Conservation (phyloP, 2,888 invertebrate genomes). For the Cotesia congregata region DNA sequence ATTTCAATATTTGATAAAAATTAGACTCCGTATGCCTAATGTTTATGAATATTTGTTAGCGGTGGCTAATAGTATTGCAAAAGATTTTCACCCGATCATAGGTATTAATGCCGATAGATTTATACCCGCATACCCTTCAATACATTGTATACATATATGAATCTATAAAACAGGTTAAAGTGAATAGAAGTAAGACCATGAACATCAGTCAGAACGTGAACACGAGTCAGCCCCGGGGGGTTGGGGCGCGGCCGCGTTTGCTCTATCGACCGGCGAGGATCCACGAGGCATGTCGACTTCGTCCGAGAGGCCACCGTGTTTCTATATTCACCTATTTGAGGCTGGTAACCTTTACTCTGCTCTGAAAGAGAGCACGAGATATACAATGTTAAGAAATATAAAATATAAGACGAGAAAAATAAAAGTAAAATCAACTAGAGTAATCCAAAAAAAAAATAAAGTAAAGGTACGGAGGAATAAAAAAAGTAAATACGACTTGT, state of each 20-base stretch:
- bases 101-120: too few species aligned
- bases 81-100: too few species aligned
- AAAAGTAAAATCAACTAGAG: not conserved
- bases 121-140: not conserved
- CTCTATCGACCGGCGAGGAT: slow-evolving; percentile 70
- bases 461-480: not conserved
- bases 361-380: slow-evolving; percentile 9
- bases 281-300: slow-evolving; percentile 64
- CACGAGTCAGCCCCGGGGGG: slow-evolving; percentile 57
- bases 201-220: slow-evolving; percentile 29
- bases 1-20: too few species aligned
- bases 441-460: not conserved
- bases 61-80: too few species aligned
- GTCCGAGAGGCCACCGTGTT: slow-evolving; percentile 53
- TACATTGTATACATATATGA: not conserved
- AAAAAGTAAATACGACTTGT: not conserved
- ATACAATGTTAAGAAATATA: not conserved
- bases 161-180: not conserved
- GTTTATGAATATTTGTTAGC: too few species aligned
- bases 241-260: slow-evolving; percentile 71
- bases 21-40: too few species aligned
- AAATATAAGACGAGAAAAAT: not conserved
- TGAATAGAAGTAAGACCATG: slow-evolving; percentile 13
- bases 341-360: slow-evolving; percentile 27
- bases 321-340: slow-evolving; percentile 37